Percentiles rank a stretch among this genome's conserved stretches.
These are phyloP conservation scores for Tenthredo mesomela DNA, from an alignment of 2,888 invertebrate species.

Conservation along the genomic window DNA sequence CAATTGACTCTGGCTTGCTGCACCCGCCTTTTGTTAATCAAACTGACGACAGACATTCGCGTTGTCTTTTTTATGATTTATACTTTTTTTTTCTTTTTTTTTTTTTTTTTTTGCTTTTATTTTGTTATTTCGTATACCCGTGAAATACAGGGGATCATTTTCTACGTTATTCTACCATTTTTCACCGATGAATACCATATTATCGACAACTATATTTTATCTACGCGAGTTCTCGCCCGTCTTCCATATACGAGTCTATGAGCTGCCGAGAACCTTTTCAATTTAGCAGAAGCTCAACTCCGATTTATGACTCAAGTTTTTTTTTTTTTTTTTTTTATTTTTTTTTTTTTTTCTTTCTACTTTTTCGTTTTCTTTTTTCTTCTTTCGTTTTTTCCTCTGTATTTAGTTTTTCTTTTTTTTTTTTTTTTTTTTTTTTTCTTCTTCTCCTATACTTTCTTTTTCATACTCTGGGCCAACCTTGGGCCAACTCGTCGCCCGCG, in stretches of 20 bases:
- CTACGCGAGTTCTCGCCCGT: slow-evolving; percentile 19
- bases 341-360: background rate
- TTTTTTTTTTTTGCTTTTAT: background rate
- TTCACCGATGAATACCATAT: slow-evolving; percentile 38
- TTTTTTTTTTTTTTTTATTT: background rate
- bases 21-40: slow-evolving; percentile 17
- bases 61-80: slow-evolving; percentile 11
- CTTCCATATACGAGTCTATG: slow-evolving; percentile 44
- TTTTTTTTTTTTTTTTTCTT: slow-evolving; percentile 51
- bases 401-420: background rate
- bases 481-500: slow-evolving; percentile 30
- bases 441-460: slow-evolving; percentile 54
- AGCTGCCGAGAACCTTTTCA: slow-evolving; percentile 43
- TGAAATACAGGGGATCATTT: slow-evolving; percentile 27
- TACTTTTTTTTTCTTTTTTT: background rate
- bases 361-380: slow-evolving; percentile 51
- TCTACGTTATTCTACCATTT: background rate
- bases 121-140: background rate
- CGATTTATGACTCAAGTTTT: slow-evolving; percentile 41
- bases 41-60: slow-evolving; percentile 25
- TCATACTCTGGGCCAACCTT: slow-evolving; percentile 59
- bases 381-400: slow-evolving; percentile 59
- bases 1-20: slow-evolving; percentile 24
- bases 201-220: slow-evolving; percentile 36
- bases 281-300: slow-evolving; percentile 47